phyloP scores from a whole-genome alignment of 2,888 invertebrate genomes.

The Cistogaster globosa region DNA sequence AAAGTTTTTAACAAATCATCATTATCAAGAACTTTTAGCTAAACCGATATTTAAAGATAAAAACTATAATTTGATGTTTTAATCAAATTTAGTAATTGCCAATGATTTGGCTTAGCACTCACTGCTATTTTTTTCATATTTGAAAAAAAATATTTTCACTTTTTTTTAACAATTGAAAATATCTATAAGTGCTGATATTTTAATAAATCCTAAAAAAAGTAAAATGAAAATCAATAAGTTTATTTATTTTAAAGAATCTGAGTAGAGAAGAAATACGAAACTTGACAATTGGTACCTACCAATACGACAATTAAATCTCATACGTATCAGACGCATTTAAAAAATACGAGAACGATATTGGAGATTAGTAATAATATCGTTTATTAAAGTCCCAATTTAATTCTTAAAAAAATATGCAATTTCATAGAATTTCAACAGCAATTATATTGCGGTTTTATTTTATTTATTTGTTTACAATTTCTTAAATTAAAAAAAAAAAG shows the following conservation, averaged over 20 bases:
- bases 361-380: constrained; percentile 6
- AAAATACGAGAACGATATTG: constrained; percentile 41
- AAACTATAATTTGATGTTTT: too few relatives aligned
- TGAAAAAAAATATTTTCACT: too few relatives aligned
- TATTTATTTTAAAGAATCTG: constrained; percentile 56
- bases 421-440: constrained; percentile 45
- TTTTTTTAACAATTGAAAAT: neutral
- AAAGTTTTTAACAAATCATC: too few relatives aligned
- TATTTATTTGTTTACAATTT: constrained; percentile 26
- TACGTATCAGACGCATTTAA: constrained; percentile 1
- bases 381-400: constrained; percentile 32
- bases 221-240: constrained; percentile 25
- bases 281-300: constrained; percentile 20
- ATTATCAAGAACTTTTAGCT: too few relatives aligned
- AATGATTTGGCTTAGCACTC: neutral
- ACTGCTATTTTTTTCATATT: too few relatives aligned
- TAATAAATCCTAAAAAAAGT: neutral
- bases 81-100: neutral
- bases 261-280: constrained; percentile 44
- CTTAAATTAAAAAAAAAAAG: neutral
- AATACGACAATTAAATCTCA: neutral
- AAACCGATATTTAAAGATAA: too few relatives aligned
- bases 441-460: constrained; percentile 17
- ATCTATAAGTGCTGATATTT: neutral
- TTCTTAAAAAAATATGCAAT: constrained; percentile 52